Conservation (phyloP, 2,113 vertebrate species). For the Pardalotus punctatus region DNA sequence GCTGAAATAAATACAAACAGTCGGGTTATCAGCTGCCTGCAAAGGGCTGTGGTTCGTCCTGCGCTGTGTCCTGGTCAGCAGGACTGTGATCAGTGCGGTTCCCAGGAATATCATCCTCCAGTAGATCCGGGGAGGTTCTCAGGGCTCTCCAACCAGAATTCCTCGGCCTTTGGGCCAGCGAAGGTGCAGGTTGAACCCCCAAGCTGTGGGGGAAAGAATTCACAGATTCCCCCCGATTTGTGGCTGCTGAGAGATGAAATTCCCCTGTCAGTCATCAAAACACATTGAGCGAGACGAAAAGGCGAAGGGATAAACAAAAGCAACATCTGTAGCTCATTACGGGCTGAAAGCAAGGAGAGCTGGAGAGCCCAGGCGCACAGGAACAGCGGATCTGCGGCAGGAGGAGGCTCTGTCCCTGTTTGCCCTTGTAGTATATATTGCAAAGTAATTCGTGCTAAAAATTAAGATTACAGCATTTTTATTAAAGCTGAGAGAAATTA, state of each 20-base stretch:
- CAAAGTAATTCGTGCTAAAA: too few species aligned
- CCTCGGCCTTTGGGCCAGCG: background rate
- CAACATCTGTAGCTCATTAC: conserved; percentile 29
- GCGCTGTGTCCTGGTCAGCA: background rate
- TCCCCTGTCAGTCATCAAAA: background rate
- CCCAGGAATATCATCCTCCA: background rate
- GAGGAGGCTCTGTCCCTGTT: background rate
- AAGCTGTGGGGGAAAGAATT: background rate
- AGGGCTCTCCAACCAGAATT: background rate
- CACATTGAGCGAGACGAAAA: background rate
- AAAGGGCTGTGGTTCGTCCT: background rate
- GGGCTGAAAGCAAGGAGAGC: background rate
- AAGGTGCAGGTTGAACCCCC: background rate
- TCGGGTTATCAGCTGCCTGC: background rate
- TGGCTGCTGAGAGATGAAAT: background rate
- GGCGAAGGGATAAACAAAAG: background rate
- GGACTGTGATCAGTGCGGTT: background rate
- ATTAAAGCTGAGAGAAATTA: too few species aligned
- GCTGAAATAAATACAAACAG: background rate
- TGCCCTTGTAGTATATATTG: too few species aligned
- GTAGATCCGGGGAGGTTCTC: background rate
- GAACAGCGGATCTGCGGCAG: background rate
- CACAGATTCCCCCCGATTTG: background rate
- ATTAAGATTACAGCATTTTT: too few species aligned
- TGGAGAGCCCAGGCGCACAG: background rate